Conservation (phyloP, 2,113 vertebrate species). For the Gymnocephalus cernua region DNA sequence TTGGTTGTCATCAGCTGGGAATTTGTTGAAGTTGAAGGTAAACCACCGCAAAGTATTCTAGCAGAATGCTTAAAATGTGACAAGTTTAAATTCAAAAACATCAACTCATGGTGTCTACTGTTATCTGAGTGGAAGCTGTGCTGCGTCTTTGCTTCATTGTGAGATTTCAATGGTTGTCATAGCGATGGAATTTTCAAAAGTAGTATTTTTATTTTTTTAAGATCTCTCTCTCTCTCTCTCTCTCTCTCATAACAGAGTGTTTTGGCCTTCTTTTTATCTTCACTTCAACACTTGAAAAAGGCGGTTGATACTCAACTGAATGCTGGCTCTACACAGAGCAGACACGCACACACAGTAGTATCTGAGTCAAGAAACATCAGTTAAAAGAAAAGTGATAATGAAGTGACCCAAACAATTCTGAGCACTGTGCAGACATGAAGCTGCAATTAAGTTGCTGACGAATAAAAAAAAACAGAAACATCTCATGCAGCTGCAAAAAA, state of each 20-base stretch:
- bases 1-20: neutral
- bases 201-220: neutral
- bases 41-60: neutral
- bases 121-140: neutral
- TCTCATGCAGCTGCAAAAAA: too few relatives aligned
- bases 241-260: neutral
- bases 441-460: too few relatives aligned
- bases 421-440: too few relatives aligned
- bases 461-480: too few relatives aligned
- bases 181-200: constrained; percentile 13
- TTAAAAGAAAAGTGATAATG: neutral
- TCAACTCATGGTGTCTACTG: neutral
- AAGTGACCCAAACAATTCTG: too few relatives aligned
- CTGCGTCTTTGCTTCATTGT: neutral
- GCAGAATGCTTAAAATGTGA: neutral
- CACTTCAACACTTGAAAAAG: neutral
- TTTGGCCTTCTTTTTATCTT: neutral
- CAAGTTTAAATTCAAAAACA: neutral
- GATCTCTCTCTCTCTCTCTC: neutral
- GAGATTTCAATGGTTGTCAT: constrained; percentile 38
- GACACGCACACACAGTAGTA: neutral
- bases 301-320: neutral
- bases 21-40: neutral
- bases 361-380: neutral
- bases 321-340: neutral